Evolutionary conservation across 1,140 invertebrate species (phyloP).

Genomic region (Octopus bimaculoides): DNA sequence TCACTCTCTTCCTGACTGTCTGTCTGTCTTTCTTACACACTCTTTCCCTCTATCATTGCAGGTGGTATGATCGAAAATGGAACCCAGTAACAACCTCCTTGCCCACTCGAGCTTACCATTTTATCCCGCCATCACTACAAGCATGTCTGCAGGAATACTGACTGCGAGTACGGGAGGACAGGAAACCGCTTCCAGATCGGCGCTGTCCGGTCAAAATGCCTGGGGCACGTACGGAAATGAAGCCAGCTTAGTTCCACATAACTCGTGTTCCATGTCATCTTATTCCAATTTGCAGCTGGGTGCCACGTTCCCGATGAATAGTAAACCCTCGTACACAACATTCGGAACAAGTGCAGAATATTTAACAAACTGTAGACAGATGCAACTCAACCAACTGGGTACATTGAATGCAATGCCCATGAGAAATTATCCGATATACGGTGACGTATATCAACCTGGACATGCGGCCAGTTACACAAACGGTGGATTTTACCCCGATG

Average conservation of each 20-base stretch:
- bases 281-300: constrained; percentile 49
- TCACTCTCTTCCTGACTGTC: too few relatives aligned
- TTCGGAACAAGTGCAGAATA: constrained; percentile 39
- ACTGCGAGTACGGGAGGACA: constrained; percentile 38
- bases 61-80: constrained; percentile 45
- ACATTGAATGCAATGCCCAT: constrained; percentile 45
- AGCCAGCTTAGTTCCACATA: constrained; percentile 34
- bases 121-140: constrained; percentile 39
- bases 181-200: constrained; percentile 30
- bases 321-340: constrained; percentile 39
- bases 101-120: constrained; percentile 45
- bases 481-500: constrained; percentile 50
- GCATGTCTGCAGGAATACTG: constrained; percentile 42
- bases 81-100: constrained; percentile 42
- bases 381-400: constrained; percentile 49
- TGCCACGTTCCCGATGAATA: constrained; percentile 49
- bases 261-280: constrained; percentile 50
- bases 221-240: constrained; percentile 45
- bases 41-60: constrained; percentile 21
- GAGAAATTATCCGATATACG: constrained; percentile 49
- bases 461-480: constrained; percentile 47
- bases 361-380: constrained; percentile 49
- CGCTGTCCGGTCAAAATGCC: constrained; percentile 43
- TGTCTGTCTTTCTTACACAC: too few relatives aligned
- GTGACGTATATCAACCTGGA: constrained; percentile 49